Evolutionary conservation across 2,113 vertebrate species (phyloP), one percentile per base, ranked within the genome.

Genomic region (Prinia subflava): DNA sequence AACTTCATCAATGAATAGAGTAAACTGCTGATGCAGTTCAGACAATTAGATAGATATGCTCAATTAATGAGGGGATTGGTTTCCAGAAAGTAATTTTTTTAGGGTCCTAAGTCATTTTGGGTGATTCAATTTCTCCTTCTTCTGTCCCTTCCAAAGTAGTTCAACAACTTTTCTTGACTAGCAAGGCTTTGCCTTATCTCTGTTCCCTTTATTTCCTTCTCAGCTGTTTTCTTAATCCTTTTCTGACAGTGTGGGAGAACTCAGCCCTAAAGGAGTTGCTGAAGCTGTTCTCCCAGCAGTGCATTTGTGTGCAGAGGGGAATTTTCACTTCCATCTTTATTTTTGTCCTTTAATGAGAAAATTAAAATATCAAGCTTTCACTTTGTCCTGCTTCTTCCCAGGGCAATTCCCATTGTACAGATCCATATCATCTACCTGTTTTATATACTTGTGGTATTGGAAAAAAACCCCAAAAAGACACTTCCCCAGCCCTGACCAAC

Each of bases 401-500:
- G 7, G 25, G 47, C 69, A 81, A 15, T 65, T 89, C 15, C 42
- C 39, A 8, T 59, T 3, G 3, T 13, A 44, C 15, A 77, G 28
- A 50, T 8, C 17, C 17, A 13, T 31, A 44, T 46, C 0, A 57
- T 44, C 31, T 53, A 20, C 30, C 13, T 74, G 87, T 85, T 78
- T 35, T 63, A 14, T 55, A 25, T 42, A 27, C 22, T n/a, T 70
- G 12, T 62, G 14, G 30, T n/a, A 65, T 4, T 46, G 27, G 28
- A 3, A 11, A 9, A 6, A 44, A 53, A 41, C 33, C n/a, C n/a
- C n/a, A 21, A 10, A 30, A n/a, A 14, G 13, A 21, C 30, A 30
- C 1, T 0, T 69, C 30, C 18, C 13, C 11, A 41, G 5, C 4
- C 17, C 19, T 1, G 2, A n/a, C 16, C 23, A 75, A 30, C 6